Conservation (phyloP, 2,113 vertebrate genomes). For the Colossoma macropomum region DNA sequence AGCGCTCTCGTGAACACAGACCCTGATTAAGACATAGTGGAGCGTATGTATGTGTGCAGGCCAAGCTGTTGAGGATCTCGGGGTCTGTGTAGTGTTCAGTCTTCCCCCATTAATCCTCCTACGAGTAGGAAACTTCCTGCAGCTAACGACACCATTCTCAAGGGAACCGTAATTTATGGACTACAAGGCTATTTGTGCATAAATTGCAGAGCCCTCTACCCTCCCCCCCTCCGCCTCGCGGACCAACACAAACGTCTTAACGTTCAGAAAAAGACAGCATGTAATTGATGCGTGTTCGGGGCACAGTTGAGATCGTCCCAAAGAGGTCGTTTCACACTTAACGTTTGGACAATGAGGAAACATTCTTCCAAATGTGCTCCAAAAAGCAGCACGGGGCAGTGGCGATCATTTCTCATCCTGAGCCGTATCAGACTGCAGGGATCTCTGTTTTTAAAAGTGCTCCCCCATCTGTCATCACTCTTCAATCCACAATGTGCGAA, state of each 20-base stretch:
- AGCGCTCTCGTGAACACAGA: background rate
- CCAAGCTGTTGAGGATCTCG: constrained; percentile 24
- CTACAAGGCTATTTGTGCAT: constrained; percentile 43
- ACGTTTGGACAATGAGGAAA: constrained; percentile 32
- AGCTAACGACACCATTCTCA: constrained; percentile 44
- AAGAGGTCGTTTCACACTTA: constrained; percentile 38
- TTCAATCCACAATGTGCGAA: background rate
- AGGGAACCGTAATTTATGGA: constrained; percentile 51
- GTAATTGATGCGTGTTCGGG: constrained; percentile 37
- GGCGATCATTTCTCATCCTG: background rate
- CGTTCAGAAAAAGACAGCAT: background rate
- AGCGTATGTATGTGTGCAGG: constrained; percentile 21
- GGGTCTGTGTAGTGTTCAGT: constrained; percentile 53
- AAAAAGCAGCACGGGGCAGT: constrained; percentile 10
- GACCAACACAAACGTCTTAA: constrained; percentile 16
- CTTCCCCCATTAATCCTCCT: constrained; percentile 55
- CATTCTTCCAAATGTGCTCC: constrained; percentile 26
- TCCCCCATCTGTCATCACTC: background rate
- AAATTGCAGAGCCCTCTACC: constrained; percentile 16
- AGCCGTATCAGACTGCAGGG: background rate
- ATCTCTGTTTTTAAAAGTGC: background rate
- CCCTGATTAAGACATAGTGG: background rate
- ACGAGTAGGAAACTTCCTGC: constrained; percentile 52
- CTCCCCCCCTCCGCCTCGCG: background rate
- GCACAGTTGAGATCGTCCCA: constrained; percentile 29